phyloP scores from a whole-genome alignment of 2,797 vertebrate species.

The Hoplostethus atlanticus region DNA sequence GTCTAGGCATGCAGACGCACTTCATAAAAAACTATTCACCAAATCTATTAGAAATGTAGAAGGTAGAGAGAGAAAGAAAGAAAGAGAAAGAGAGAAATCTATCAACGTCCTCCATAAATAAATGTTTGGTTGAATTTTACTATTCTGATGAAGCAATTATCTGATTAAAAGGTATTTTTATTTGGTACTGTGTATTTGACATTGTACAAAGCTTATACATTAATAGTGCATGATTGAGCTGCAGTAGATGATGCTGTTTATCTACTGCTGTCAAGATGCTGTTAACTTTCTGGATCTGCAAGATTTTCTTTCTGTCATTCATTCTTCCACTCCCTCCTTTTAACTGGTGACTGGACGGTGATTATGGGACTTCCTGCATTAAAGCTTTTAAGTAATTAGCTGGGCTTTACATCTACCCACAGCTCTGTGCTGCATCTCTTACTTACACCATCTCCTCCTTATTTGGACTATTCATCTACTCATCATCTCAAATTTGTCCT shows the following conservation, averaged over 20 bases:
- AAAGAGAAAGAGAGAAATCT: neutral
- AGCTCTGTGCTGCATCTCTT: slow-evolving; percentile 50
- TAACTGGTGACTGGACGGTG: slow-evolving; percentile 52
- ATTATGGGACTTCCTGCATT: slow-evolving; percentile 74
- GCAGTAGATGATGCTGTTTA: neutral
- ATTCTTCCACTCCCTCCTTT: slow-evolving; percentile 39
- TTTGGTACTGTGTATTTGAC: neutral
- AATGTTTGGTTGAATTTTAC: neutral
- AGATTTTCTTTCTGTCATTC: neutral
- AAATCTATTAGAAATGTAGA: too few species aligned
- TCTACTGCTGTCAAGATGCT: neutral
- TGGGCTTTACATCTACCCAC: slow-evolving; percentile 50
- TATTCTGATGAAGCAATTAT: neutral
- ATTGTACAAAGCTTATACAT: neutral
- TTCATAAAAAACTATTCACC: too few species aligned
- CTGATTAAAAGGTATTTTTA: neutral
- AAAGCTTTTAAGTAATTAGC: slow-evolving; percentile 71
- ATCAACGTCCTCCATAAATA: neutral
- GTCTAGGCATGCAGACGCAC: too few species aligned
- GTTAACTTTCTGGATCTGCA: neutral
- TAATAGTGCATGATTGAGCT: neutral
- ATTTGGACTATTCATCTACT: slow-evolving; percentile 45
- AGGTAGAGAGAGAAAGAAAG: neutral
- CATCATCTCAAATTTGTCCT: slow-evolving; percentile 37
- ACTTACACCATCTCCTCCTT: slow-evolving; percentile 59